Evolutionary conservation across 2,113 vertebrate species (phyloP).

Genomic region (Nestor notabilis): DNA sequence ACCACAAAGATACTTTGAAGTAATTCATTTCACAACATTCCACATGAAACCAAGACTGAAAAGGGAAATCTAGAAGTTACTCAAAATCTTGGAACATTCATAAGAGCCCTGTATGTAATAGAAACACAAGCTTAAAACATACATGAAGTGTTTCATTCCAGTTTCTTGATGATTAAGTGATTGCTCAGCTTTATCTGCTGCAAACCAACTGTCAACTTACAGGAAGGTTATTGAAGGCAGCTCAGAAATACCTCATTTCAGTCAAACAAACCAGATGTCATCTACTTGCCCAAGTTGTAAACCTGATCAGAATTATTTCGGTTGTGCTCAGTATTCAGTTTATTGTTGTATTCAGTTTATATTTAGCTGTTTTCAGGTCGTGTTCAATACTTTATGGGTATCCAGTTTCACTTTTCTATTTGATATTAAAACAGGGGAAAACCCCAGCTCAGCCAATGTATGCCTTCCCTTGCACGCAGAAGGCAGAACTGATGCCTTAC

Average conservation of each 20-base stretch:
- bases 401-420: constrained; percentile 16
- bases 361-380: constrained; percentile 3
- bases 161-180: constrained; percentile 18
- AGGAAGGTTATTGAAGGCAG: constrained; percentile 29
- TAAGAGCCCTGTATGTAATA: constrained; percentile 5
- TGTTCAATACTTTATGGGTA: background rate
- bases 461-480: background rate
- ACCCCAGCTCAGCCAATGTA: background rate
- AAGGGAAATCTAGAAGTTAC: constrained; percentile 10
- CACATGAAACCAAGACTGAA: background rate
- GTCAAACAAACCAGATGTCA: constrained; percentile 31
- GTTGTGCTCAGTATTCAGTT: background rate
- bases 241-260: background rate
- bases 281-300: constrained; percentile 2
- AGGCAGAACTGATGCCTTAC: background rate
- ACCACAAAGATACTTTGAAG: constrained; percentile 15
- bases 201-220: background rate
- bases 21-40: background rate
- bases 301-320: background rate
- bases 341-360: background rate
- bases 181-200: constrained; percentile 37
- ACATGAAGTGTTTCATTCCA: constrained; percentile 28
- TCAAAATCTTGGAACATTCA: background rate
- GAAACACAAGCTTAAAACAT: constrained; percentile 25
- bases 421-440: background rate